Evolutionary conservation across 2,888 invertebrate species (phyloP), one percentile per base, ranked within the genome.

Genomic region (Harpalus rubripes): DNA sequence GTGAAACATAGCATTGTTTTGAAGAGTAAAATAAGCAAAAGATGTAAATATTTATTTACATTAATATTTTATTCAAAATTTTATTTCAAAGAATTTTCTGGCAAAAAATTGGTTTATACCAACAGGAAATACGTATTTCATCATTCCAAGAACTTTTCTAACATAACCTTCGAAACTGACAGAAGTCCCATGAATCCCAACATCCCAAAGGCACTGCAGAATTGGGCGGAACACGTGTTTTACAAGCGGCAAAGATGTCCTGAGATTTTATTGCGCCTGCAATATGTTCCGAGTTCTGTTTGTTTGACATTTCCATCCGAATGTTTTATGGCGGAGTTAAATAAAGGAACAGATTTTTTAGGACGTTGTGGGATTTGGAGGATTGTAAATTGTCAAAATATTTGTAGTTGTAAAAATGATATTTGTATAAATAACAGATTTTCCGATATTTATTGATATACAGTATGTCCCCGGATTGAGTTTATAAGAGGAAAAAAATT

Each of bases 301-400:
- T 74, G 72, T 74, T 74, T 74, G 72, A 74, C 72, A 44, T 7
- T 44, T 74, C 15, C 44, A 74, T 15, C n/a, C 41, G 16, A 72
- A 72, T 74, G 44, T 10, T 74, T 74, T 74, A 74, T 74, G 72
- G 52, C 44, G 41, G n/a, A 44, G 52, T 74, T 68, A 68, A 39
- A 68, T 68, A 26, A 68, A 32, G 15, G n/a, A 15, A 68, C 18
- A 74, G 15, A 44, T 44, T 74, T 74, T 74, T 74, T 74, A 12
- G 44, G 18, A 12, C 18, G 16, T 44, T 39, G 4, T 68, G 32
- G 39, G 39, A 39, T 68, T 68, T 32, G 7, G 6, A 7, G 68
- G 68, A 68, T 68, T 68, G 39, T 3, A 15, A 32, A 68, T n/a
- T 74, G 41, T 74, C 72, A 44, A 44, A 74, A 74, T 41, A 74